Base-by-base conservation (phyloP, 2,888 invertebrate species). In the Stramonita haemastoma region DNA sequence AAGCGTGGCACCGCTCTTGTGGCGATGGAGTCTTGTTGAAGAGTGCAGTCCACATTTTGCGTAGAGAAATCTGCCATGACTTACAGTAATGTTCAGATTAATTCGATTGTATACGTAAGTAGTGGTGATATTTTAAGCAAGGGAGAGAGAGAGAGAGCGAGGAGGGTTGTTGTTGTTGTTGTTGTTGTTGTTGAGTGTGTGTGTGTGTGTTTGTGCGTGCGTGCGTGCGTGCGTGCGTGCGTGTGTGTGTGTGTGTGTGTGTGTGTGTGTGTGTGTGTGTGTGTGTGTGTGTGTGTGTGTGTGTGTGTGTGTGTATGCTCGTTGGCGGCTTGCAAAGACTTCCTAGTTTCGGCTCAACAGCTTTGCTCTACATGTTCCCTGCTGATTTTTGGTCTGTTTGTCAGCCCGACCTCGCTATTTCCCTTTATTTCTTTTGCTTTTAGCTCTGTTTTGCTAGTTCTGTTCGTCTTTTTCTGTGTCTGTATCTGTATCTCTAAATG, bases 231-330 rank as follows among this genome's bases (percentile, higher is more conserved):
- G 81, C 36, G 36, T 81, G 36, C 36, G 81, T 81, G 36, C 36
- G 81, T 85, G 26, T 85, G 85, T 85, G 85, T 85, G 57, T 85
- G 85, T 85, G 22, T 85, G 85, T 85, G 57, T 85, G 57, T 85
- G 57, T 85, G 85, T 60, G 57, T n/a, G 86, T 86, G 86, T 36
- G n/a, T 60, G 84, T 86, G 6, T 60, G 86, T 56, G 6, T 86
- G 86, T 11, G 1, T 60, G 79, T 17, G 0, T 26, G 79, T 29
- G 32, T 26, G 79, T 77, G 32, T 79, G 79, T n/a, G 34, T 29
- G 19, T 32, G 13, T 34, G 32, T 32, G 32, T 13, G 11, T 34
- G 32, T 32, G 6, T 79, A 15, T 34, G 11, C 29, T 11, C 29
- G 73, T 73, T 29, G 8, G 29, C 1, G 13, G 6, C 26, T 73